These are phyloP conservation scores for Cantharis flavilabris DNA, from an alignment of 2,888 invertebrate genomes.

Conservation along the genomic window DNA sequence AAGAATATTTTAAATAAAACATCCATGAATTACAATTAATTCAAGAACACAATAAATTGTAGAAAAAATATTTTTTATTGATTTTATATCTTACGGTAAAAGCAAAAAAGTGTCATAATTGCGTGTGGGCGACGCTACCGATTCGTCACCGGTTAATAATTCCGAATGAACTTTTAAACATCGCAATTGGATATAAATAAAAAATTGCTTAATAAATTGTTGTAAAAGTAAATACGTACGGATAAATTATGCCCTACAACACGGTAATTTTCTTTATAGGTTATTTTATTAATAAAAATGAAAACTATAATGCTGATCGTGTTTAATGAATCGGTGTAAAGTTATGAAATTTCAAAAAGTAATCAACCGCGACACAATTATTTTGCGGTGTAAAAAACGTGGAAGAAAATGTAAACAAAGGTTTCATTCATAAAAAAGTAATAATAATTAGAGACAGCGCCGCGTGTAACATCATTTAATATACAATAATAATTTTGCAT, in stretches of 20 bases:
- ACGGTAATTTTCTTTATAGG: background rate
- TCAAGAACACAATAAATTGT: background rate
- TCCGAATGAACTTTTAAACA: background rate
- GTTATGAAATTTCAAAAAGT: conserved; percentile 17
- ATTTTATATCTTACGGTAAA: background rate
- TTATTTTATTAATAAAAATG: background rate
- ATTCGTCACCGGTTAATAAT: background rate
- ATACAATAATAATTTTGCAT: background rate
- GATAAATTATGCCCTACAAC: background rate
- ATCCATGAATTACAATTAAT: background rate
- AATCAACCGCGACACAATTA: conserved; percentile 20
- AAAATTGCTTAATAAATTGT: background rate
- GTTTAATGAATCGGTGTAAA: conserved; percentile 1
- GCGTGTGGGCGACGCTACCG: background rate
- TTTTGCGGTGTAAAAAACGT: background rate
- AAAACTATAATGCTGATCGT: background rate
- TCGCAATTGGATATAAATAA: background rate
- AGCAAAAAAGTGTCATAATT: background rate
- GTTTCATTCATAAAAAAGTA: background rate
- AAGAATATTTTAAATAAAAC: background rate
- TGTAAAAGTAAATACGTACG: background rate
- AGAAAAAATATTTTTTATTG: background rate
- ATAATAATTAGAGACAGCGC: background rate
- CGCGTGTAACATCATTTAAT: background rate
- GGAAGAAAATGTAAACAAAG: conserved; percentile 15